A percentile compares a stretch with the other conserved stretches of the same genome.
phyloP scores from a whole-genome alignment of 2,797 vertebrate species.

The Jordanella pulchra region DNA sequence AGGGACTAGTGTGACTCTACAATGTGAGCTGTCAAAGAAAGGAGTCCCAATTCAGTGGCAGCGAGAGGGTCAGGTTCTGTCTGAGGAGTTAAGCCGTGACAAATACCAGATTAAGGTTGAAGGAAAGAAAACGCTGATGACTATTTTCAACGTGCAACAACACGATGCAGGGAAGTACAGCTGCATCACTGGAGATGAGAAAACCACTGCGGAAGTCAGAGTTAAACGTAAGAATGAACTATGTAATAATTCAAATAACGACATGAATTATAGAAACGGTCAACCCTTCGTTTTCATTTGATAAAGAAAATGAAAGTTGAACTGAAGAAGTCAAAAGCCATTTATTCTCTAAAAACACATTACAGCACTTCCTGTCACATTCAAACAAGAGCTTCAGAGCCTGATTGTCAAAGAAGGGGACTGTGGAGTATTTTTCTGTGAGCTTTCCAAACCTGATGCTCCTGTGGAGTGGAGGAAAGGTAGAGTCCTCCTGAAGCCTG shows the following conservation, averaged over 20 bases:
- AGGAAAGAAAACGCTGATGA: conserved; percentile 76
- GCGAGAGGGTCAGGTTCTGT: conserved; percentile 64
- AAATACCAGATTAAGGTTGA: conserved; percentile 80
- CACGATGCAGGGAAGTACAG: conserved; percentile 73
- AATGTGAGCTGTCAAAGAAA: conserved; percentile 83
- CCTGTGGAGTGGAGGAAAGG: conserved; percentile 90
- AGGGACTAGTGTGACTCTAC: conserved; percentile 64
- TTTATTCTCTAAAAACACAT: not conserved
- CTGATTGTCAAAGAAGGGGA: conserved; percentile 83
- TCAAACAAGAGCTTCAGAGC: conserved; percentile 81
- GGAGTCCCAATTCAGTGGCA: conserved; percentile 80
- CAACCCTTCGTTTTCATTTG: not conserved
- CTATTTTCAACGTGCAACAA: conserved; percentile 73
- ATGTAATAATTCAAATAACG: no score
- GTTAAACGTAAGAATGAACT: conserved; percentile 73
- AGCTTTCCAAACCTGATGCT: conserved; percentile 81
- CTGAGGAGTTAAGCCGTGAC: conserved; percentile 58
- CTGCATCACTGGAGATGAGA: conserved; percentile 75
- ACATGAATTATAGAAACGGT: not conserved
- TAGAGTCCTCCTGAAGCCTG: conserved; percentile 80
- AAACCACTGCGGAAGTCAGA: conserved; percentile 78
- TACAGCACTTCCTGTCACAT: conserved; percentile 85
- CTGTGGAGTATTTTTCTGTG: conserved; percentile 79
- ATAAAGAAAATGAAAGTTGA: not conserved
- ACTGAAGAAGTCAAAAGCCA: not conserved